Evolutionary conservation across 2,113 vertebrate genomes (phyloP), one percentile per base, ranked within the genome.

Genomic region (Cinclus mexicanus): DNA sequence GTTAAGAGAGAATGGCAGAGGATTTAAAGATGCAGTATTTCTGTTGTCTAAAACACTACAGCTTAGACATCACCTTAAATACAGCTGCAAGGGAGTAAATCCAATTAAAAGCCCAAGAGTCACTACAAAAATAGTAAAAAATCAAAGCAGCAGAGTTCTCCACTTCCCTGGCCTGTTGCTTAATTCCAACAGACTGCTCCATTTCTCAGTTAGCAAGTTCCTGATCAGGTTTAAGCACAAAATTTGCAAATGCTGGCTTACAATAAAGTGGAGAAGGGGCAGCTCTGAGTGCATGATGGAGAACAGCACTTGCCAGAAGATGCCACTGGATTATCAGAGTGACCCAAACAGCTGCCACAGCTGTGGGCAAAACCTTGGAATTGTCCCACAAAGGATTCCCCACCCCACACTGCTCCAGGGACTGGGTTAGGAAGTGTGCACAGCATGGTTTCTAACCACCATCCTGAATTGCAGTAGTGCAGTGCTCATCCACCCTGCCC

Each of bases 21-120:
- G 25, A 92, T 94, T 96, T 93, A 95, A 92, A 94, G 84, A 91
- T 89, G 92, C 87, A 93, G 78, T 56, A 77, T 84, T 94, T 63
- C 39, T 83, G 46, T 65, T 42, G 77, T 75, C 76, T 76, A 28
- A 90, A 77, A 74, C 19, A 50, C 35, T 57, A 68, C 65, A 86
- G 90, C 65, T 92, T 46, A 86, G 83, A 95, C 83, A 86, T 80
- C 82, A 91, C 44, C 61, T 77, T 55, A 79, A 69, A 76, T 49
- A n/a, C 57, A 84, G 87, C 88, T 64, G 79, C 42, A 33, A 80
- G 70, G 39, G 70, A 92, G 76, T 28, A 76, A 47, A 79, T 71
- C 90, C 91, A 75, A 78, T 53, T 57, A 83, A 90, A 94, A 83
- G 72, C 74, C 64, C 60, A 41, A 87, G 64, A 91, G 69, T 76